phyloP scores from a whole-genome alignment of 1,140 invertebrate species.

The Elymnias hypermnestra region DNA sequence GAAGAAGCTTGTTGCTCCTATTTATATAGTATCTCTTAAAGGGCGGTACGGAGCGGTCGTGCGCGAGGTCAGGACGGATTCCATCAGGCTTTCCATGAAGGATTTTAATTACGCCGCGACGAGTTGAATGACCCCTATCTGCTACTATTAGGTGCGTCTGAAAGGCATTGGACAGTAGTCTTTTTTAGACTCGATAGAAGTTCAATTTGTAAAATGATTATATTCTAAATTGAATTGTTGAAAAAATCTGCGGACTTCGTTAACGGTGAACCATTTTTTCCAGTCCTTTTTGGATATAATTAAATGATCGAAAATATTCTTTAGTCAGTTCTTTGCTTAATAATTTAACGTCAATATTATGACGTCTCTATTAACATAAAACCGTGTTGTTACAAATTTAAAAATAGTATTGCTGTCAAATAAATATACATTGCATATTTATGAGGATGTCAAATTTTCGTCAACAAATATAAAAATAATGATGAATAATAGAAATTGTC shows the following conservation, averaged over 20 bases:
- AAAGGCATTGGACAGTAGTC: slow-evolving; percentile 45
- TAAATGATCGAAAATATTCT: too few relatives aligned
- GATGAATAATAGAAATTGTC: too few relatives aligned
- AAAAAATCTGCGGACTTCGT: slow-evolving; percentile 6
- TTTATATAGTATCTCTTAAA: slow-evolving; percentile 62
- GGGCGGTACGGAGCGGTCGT: slow-evolving; percentile 50
- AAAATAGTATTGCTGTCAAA: too few relatives aligned
- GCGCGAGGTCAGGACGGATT: slow-evolving; percentile 60
- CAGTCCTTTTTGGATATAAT: too few relatives aligned
- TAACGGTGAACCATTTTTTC: background rate
- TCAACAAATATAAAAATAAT: too few relatives aligned
- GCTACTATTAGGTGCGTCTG: slow-evolving; percentile 30
- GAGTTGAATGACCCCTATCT: slow-evolving; percentile 47
- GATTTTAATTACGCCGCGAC: slow-evolving; percentile 69
- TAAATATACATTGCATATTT: too few relatives aligned
- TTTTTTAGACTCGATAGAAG: slow-evolving; percentile 22
- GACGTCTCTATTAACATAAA: too few relatives aligned
- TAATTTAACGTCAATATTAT: too few relatives aligned
- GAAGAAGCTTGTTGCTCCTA: slow-evolving; percentile 38
- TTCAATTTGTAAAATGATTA: slow-evolving; percentile 20
- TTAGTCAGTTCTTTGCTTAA: too few relatives aligned
- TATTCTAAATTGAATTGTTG: slow-evolving; percentile 14
- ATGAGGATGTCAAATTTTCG: too few relatives aligned
- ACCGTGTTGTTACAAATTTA: too few relatives aligned
- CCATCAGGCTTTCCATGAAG: slow-evolving; percentile 70